phyloP scores from a whole-genome alignment of 2,113 vertebrate genomes.

The Leiothrix lutea region DNA sequence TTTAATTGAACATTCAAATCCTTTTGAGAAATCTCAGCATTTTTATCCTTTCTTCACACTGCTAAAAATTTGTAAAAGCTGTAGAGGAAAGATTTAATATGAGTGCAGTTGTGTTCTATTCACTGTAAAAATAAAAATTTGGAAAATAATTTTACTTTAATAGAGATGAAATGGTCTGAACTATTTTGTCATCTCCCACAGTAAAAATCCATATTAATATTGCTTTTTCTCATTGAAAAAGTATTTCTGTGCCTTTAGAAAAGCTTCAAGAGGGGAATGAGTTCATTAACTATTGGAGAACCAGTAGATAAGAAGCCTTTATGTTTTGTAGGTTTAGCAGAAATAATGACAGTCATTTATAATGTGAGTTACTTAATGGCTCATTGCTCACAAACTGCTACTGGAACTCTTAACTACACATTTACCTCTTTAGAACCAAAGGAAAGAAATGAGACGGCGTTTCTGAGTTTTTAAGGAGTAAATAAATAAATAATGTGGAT shows the following conservation, averaged over 20 bases:
- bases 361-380: conserved; percentile 1
- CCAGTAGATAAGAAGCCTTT: background rate
- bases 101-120: background rate
- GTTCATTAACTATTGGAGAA: conserved; percentile 16
- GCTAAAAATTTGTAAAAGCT: background rate
- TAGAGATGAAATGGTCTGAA: background rate
- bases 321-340: background rate
- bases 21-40: background rate
- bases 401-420: background rate
- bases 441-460: background rate
- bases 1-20: conserved; percentile 19
- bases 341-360: background rate
- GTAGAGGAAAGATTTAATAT: background rate
- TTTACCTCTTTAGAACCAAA: background rate
- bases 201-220: background rate
- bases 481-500: background rate
- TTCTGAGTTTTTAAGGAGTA: background rate
- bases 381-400: background rate
- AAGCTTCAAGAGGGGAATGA: background rate
- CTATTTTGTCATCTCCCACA: background rate
- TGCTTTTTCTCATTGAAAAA: background rate
- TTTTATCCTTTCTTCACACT: background rate
- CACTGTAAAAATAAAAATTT: background rate
- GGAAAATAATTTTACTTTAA: background rate
- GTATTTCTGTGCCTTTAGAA: background rate